Percentiles rank a stretch among this genome's conserved stretches.
phyloP scores from a whole-genome alignment of 1,140 invertebrate genomes.

The Diachasma alloeum region DNA sequence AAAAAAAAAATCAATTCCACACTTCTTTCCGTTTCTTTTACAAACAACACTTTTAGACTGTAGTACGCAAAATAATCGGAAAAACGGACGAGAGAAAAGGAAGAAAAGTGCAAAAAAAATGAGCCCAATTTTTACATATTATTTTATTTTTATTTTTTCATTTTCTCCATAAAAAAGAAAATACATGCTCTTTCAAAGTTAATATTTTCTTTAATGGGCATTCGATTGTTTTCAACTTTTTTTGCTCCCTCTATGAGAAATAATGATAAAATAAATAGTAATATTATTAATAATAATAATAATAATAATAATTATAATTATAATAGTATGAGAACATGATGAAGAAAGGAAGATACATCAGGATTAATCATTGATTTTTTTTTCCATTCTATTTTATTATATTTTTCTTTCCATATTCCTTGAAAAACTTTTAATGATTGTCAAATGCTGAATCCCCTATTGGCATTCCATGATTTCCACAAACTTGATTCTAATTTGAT shows the following conservation, averaged over 20 bases:
- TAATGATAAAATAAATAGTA: not conserved
- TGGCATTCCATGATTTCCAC: not conserved
- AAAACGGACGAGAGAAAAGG: not conserved
- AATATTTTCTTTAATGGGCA: constrained; percentile 35
- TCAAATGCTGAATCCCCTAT: not conserved
- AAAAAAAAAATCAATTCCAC: not conserved
- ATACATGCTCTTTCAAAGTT: not conserved
- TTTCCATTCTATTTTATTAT: not conserved
- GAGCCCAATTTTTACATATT: not conserved
- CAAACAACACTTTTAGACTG: not conserved
- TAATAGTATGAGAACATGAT: not conserved
- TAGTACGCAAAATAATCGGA: not conserved
- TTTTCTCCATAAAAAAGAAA: not conserved
- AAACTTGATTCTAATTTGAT: not conserved
- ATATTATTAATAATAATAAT: not conserved
- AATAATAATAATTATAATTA: not conserved
- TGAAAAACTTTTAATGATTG: not conserved
- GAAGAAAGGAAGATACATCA: not conserved
- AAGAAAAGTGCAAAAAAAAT: not conserved
- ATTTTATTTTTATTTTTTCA: constrained; percentile 6
- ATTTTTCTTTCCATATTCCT: not conserved
- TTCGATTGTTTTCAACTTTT: constrained; percentile 11
- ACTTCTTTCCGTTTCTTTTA: not conserved
- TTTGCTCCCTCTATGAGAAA: constrained; percentile 5
- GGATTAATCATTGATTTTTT: not conserved